Evolutionary conservation across 2,113 vertebrate species (phyloP), one percentile per base, ranked within the genome.

Genomic region (Blennius ocellaris): DNA sequence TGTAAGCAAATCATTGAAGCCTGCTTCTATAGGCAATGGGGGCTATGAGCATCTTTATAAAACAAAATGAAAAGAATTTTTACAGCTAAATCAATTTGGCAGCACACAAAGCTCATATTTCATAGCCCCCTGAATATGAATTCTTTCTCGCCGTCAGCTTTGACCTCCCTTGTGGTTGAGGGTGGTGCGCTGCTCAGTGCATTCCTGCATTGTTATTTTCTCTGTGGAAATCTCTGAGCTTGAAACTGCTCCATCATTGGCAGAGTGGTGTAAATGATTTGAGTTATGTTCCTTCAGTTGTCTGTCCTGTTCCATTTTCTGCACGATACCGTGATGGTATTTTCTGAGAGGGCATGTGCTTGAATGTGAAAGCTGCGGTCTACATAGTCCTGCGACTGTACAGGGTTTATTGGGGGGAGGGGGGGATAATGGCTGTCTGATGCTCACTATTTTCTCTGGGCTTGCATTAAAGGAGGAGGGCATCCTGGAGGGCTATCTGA

Each of bases 41-140:
- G 76, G 70, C 21, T 76, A 56, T 69, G 71, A 83, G 69, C 81
- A 81, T 90, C 80, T 92, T 93, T 91, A 89, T 90, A 82, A 78
- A 79, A 84, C 74, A 90, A 89, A 90, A 84, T 90, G 82, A 84
- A 91, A 91, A 81, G 55, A 74, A 74, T 90, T 87, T 85, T 86
- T 83, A 88, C 76, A 67, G 84, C 73, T 83, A 85, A 91, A 90
- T 93, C 83, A 90, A 91, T 92, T 88, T 90, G 82, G 78, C 75
- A 65, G 68, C 81, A 53, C 75, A 74, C 72, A 85, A 85, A 82
- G 84, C 85, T 83, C 69, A 69, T 78, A 90, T 88, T 91, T 90
- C 84, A 87, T 69, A 75, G 85, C 69, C 67, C 67, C 73, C 62
- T 50, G 77, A 83, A 82, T 86, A 83, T 73, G 82, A 88, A 82